phyloP scores from a whole-genome alignment of 2,888 invertebrate genomes.

The Volucella zonaria region DNA sequence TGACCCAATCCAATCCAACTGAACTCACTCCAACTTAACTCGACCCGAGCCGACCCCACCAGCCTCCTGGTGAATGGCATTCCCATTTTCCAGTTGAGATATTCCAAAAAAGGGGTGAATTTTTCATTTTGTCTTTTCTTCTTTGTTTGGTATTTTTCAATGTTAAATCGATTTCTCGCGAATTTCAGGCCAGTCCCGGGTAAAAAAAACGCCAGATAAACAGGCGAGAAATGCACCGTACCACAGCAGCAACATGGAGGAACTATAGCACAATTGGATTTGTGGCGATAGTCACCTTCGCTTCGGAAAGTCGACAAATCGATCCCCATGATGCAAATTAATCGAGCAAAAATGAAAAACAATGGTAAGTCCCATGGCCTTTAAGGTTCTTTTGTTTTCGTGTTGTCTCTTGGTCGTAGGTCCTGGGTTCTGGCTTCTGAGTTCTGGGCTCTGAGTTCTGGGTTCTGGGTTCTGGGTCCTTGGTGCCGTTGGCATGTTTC shows the following conservation, averaged over 20 bases:
- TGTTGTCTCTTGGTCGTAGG: slow-evolving; percentile 15
- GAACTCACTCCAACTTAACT: background rate
- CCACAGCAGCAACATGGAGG: background rate
- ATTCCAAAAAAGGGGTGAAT: slow-evolving; percentile 52
- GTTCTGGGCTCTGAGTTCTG: background rate
- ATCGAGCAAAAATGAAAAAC: slow-evolving; percentile 73
- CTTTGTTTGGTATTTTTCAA: slow-evolving; percentile 45
- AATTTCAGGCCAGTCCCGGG: background rate
- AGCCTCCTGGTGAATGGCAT: slow-evolving; percentile 61
- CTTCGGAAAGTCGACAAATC: slow-evolving; percentile 40
- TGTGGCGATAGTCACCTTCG: slow-evolving; percentile 12
- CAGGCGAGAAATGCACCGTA: slow-evolving; percentile 29
- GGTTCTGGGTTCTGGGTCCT: background rate
- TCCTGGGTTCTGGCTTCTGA: background rate
- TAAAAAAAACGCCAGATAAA: slow-evolving; percentile 32
- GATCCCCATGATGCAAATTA: slow-evolving; percentile 65
- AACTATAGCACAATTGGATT: background rate
- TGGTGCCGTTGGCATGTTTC: background rate
- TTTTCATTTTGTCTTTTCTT: slow-evolving; percentile 18
- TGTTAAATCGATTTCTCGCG: slow-evolving; percentile 52
- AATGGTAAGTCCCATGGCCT: slow-evolving; percentile 53
- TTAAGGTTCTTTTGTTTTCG: background rate
- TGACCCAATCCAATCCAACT: background rate
- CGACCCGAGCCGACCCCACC: too few species aligned
- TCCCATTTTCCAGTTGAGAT: slow-evolving; percentile 70